These are phyloP conservation scores for Hirtodrosophila duncani DNA, from an alignment of 2,888 invertebrate genomes.

Conservation along the genomic window DNA sequence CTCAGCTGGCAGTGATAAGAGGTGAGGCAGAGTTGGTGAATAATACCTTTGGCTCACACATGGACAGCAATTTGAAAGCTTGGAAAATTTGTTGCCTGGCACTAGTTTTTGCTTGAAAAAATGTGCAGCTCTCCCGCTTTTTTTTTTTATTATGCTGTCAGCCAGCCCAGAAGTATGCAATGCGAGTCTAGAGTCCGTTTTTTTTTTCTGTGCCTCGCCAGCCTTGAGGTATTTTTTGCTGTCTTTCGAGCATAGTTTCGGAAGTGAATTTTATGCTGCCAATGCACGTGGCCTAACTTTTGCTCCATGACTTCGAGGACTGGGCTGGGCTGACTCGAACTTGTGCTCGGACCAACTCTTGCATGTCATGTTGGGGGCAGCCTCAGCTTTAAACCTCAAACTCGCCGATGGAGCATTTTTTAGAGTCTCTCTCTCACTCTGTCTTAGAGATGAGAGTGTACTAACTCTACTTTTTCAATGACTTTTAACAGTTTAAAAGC, in stretches of 20 bases:
- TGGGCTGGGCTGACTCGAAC: no score
- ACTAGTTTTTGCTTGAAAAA: neutral
- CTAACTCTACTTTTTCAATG: no score
- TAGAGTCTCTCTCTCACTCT: neutral
- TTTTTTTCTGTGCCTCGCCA: slow-evolving; percentile 3
- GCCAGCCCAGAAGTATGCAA: slow-evolving; percentile 48
- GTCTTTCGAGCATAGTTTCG: no score
- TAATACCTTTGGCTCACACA: no score
- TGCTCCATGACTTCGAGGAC: slow-evolving; percentile 29
- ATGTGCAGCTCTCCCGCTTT: neutral
- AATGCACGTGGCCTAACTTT: slow-evolving; percentile 56
- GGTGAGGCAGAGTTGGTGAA: slow-evolving; percentile 5
- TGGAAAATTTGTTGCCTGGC: slow-evolving; percentile 21
- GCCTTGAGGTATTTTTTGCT: slow-evolving; percentile 10
- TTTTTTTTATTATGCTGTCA: slow-evolving; percentile 36
- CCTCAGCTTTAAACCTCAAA: slow-evolving; percentile 2
- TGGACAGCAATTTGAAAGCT: slow-evolving; percentile 16
- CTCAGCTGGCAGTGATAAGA: slow-evolving; percentile 50
- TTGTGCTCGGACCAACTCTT: no score
- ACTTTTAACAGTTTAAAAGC: no score
- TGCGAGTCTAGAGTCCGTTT: slow-evolving; percentile 41
- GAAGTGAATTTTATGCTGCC: slow-evolving; percentile 56
- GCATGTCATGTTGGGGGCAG: slow-evolving; percentile 45
- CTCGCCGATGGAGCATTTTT: no score
- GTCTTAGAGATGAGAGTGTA: no score